Conservation (phyloP, 2,113 vertebrate genomes). For the Bubo scandiacus region DNA sequence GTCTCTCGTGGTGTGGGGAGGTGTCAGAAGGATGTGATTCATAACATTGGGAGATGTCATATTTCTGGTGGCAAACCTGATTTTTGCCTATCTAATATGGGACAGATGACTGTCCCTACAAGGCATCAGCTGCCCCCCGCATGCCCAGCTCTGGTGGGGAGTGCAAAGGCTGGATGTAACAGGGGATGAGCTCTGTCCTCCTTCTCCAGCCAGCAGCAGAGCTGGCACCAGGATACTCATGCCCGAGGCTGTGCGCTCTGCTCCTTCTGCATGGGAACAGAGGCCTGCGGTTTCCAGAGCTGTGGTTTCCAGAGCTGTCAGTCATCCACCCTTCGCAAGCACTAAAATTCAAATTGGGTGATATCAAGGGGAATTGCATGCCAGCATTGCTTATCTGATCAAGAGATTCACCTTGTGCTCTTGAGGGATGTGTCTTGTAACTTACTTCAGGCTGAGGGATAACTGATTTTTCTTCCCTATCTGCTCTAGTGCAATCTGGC, state of each 20-base stretch:
- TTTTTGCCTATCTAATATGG: background rate
- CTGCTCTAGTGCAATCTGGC: background rate
- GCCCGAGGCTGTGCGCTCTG: background rate
- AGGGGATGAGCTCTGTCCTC: background rate
- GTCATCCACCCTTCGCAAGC: background rate
- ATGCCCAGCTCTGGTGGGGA: background rate
- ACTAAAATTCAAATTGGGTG: constrained; percentile 29
- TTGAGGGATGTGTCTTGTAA: constrained; percentile 8
- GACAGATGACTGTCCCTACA: background rate
- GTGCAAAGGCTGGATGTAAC: background rate
- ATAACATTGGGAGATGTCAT: background rate
- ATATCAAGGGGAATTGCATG: constrained; percentile 21
- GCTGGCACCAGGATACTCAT: rapidly evolving
- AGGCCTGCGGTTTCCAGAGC: background rate
- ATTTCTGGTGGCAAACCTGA: background rate
- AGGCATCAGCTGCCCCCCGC: rapidly evolving
- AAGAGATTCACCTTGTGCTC: constrained; percentile 47
- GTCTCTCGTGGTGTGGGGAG: rapidly evolving
- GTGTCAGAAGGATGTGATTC: background rate
- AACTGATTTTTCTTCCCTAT: background rate
- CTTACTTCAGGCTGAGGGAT: constrained; percentile 47
- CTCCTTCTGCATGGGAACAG: background rate
- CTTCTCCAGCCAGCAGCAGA: background rate
- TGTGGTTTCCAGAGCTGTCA: constrained; percentile 42
- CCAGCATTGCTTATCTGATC: constrained; percentile 27